Percentiles rank a stretch among this genome's conserved stretches.
Conservation (phyloP, 2,888 invertebrate species). For the Coenonympha arcania region DNA sequence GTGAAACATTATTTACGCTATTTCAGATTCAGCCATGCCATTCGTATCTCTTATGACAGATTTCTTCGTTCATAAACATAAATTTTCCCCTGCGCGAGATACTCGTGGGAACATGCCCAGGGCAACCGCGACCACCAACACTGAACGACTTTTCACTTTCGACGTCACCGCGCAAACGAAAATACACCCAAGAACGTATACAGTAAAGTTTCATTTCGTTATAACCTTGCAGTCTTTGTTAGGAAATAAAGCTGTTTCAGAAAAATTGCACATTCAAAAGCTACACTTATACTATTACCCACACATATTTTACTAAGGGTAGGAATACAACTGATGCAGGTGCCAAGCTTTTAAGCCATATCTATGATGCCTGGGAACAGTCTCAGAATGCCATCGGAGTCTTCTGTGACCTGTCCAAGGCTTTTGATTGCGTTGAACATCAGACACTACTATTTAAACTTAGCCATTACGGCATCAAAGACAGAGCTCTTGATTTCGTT, state of each 20-base stretch:
- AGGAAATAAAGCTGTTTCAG: slow-evolving; percentile 66
- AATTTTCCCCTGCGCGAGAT: slow-evolving; percentile 67
- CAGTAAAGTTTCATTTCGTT: slow-evolving; percentile 30
- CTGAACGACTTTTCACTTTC: slow-evolving; percentile 69
- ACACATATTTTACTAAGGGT: no score
- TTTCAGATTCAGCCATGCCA: slow-evolving; percentile 63
- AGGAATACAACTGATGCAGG: no score
- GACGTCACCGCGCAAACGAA: slow-evolving; percentile 32
- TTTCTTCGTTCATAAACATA: slow-evolving; percentile 72
- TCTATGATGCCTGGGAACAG: no score
- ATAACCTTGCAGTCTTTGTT: slow-evolving; percentile 30
- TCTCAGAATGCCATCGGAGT: no score
- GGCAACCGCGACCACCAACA: slow-evolving; percentile 66
- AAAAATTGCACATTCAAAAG: slow-evolving; percentile 49
- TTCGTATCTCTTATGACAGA: slow-evolving; percentile 70
- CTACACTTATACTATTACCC: no score
- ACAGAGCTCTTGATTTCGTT: no score
- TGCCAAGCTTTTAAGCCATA: no score
- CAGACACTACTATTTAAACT: no score
- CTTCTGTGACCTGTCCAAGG: no score
- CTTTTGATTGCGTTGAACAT: no score
- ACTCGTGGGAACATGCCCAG: slow-evolving; percentile 68
- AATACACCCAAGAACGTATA: slow-evolving; percentile 33
- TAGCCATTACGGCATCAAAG: no score
- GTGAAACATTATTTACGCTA: slow-evolving; percentile 70